Base-by-base conservation (phyloP, 2,888 invertebrate genomes). In the Ophraella communa region DNA sequence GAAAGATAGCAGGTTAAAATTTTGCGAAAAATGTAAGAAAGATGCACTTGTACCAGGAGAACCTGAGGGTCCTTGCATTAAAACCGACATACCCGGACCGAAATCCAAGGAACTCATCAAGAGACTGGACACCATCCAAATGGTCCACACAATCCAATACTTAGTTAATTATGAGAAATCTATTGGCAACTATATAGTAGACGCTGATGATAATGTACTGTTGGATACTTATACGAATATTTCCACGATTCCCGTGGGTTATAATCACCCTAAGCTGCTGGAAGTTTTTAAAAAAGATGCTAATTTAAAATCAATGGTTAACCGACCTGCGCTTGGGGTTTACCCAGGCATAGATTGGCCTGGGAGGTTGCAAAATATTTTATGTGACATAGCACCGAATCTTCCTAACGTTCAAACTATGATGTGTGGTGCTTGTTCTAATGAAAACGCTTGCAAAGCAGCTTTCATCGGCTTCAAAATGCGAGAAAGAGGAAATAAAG, bases 351-450 rank as follows among this genome's bases (percentile, higher is more conserved):
- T 85, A 47, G 94, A 97, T 76, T 98, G 96, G 94, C 92, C 93
- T 0, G 81, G 87, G 1, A 89, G 89, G 79, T 80, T 98, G 54
- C 87, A 87, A 68, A 85, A 86, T 68, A 87, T 94, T 42, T 83
- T 98, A 21, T 81, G 91, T 44, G 84, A 88, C n/a, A 17, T 95
- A 11, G 94, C 94, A 1, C 98, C 97, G 0, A 93, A 94, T 2
- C 71, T 74, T 3, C 81, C 97, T 55, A 84, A 84, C 2, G 86
- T 97, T 4, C 91, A 94, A 45, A 98, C 98, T 0, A 98, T 99
- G 96, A 95, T 96, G 90, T 97, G 96, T 77, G 96, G 96, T 1
- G 94, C 98, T 0, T 98, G 98, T 76, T 95, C 98, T 0, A 96
- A 96, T 79, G 98, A 99, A 84, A 98, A 98, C 82, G 96, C 98